These are phyloP conservation scores for Dendronephthya gigantea DNA, from an alignment of 64 coral and sea anemone species.

Conservation along the genomic window DNA sequence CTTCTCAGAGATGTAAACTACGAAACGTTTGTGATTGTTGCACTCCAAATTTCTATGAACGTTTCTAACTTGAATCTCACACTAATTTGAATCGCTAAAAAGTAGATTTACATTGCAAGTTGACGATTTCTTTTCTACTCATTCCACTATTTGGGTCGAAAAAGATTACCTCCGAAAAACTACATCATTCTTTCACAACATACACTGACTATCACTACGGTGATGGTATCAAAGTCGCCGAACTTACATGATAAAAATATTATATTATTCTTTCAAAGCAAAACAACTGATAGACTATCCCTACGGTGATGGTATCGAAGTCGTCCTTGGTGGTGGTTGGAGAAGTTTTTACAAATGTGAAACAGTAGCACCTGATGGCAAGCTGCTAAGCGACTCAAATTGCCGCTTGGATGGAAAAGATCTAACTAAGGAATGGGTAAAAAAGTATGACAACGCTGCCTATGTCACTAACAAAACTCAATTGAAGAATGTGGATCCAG, in stretches of 20 bases:
- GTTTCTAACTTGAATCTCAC: no score
- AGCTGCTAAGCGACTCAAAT: conserved; percentile 12
- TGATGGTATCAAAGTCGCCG: not conserved
- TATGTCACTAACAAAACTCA: conserved; percentile 56
- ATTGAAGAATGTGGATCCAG: conserved; percentile 31
- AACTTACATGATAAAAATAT: no score
- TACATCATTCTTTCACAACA: no score
- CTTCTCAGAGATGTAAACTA: no score
- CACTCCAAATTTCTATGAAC: no score
- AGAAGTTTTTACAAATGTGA: conserved; percentile 25
- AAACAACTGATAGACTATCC: conserved; percentile 45
- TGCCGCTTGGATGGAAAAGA: conserved; percentile 47
- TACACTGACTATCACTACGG: no score
- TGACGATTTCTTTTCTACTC: no score
- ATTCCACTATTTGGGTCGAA: no score
- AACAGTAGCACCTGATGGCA: conserved; percentile 10
- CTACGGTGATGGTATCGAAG: conserved; percentile 49
- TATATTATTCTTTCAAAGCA: conserved; percentile 19
- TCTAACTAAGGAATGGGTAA: conserved; percentile 46
- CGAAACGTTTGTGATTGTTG: no score
- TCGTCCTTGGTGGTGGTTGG: conserved; percentile 47
- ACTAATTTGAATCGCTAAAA: no score
- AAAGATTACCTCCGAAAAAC: no score
- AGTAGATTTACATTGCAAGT: no score
- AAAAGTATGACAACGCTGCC: conserved; percentile 30